These are phyloP conservation scores for Oophaga pumilio DNA, from an alignment of 2,113 vertebrate species.

Conservation along the genomic window DNA sequence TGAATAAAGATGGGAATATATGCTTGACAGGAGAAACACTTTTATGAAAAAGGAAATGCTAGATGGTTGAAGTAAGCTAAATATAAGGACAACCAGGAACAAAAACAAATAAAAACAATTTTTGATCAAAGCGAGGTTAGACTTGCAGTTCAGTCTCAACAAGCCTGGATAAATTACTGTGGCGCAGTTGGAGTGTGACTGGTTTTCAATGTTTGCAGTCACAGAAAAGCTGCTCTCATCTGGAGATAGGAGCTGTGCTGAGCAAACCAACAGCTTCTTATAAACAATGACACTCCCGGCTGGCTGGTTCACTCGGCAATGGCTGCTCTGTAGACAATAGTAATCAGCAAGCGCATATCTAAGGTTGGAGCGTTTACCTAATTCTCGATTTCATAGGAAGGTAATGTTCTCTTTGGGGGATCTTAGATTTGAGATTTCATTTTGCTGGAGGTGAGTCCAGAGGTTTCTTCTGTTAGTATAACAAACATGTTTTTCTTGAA, in stretches of 20 bases:
- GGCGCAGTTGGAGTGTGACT: slow-evolving; percentile 17
- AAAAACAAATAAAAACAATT: background rate
- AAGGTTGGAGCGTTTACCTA: background rate
- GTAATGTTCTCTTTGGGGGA: background rate
- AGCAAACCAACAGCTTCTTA: background rate
- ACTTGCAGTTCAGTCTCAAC: background rate
- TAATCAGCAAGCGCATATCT: background rate
- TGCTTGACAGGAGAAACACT: background rate
- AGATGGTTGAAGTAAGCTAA: background rate
- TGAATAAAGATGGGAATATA: background rate
- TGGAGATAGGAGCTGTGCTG: slow-evolving; percentile 4
- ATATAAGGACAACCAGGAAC: background rate
- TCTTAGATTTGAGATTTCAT: background rate
- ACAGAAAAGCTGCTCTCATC: background rate
- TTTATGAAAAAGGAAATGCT: background rate
- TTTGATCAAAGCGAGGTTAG: background rate
- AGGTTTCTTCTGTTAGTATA: background rate
- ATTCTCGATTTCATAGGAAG: background rate
- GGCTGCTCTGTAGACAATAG: background rate
- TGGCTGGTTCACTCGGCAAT: background rate
- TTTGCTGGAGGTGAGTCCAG: background rate
- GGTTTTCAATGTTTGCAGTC: slow-evolving; percentile 8
- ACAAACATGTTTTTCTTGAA: background rate
- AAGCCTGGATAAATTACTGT: slow-evolving; percentile 13
- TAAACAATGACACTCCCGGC: background rate